These are phyloP conservation scores for Zaprionus africanus DNA, from an alignment of 1,140 invertebrate species.

Conservation along the genomic window DNA sequence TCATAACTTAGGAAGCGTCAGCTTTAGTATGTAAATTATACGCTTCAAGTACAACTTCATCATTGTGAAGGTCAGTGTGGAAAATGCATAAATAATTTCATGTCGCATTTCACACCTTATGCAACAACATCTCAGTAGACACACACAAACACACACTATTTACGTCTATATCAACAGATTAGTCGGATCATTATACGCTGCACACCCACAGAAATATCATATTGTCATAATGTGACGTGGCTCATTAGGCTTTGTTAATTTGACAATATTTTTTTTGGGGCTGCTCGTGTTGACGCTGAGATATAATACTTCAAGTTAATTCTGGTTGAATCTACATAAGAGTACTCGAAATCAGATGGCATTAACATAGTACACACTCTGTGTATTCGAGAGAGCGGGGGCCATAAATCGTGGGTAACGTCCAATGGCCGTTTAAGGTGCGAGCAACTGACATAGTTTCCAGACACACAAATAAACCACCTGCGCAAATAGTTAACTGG, in stretches of 20 bases:
- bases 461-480: constrained; percentile 55
- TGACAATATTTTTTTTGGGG: constrained; percentile 65
- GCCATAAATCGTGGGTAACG: constrained; percentile 62
- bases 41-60: constrained; percentile 1
- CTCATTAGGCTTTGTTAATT: constrained; percentile 67
- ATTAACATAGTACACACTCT: not conserved
- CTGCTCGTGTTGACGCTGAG: constrained; percentile 9
- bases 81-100: not conserved
- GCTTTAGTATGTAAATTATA: not conserved
- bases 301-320: not conserved
- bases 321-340: constrained; percentile 33
- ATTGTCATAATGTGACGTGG: constrained; percentile 35
- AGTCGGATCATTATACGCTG: constrained; percentile 46
- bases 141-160: not conserved
- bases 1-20: not conserved
- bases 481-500: constrained; percentile 70
- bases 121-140: not conserved
- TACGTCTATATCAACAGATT: constrained; percentile 19
- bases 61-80: constrained; percentile 1
- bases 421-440: constrained; percentile 71
- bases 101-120: constrained; percentile 4
- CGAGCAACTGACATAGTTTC: constrained; percentile 76
- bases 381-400: constrained; percentile 16
- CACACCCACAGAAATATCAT: constrained; percentile 41
- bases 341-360: not conserved